Percentiles rank a stretch among this genome's conserved stretches.
These are phyloP conservation scores for Corydoras maculifer DNA, from an alignment of 2,113 vertebrate genomes.

Conservation along the genomic window DNA sequence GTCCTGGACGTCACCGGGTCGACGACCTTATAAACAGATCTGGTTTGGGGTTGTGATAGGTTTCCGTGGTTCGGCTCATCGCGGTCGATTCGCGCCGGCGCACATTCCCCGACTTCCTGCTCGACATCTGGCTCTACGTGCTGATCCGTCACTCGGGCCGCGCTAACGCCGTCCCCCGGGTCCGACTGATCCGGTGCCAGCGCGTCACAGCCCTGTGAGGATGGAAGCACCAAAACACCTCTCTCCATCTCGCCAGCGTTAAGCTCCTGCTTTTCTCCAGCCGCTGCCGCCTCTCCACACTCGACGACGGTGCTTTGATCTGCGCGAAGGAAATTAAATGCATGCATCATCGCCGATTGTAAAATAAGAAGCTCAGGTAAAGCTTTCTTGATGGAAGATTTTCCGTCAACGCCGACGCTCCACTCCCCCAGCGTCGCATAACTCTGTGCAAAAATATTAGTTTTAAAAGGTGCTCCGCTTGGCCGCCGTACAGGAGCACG, in stretches of 20 bases:
- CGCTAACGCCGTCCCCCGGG: constrained; percentile 11
- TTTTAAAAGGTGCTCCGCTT: constrained; percentile 34
- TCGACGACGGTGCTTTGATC: constrained; percentile 34
- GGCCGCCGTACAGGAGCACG: constrained; percentile 27
- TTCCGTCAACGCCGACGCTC: constrained; percentile 35
- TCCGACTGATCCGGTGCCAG: constrained; percentile 18
- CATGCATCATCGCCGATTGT: constrained; percentile 35
- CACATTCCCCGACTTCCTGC: constrained; percentile 27
- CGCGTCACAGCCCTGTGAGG: not conserved
- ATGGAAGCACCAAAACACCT: constrained; percentile 4
- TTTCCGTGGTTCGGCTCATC: constrained; percentile 39
- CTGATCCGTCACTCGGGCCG: constrained; percentile 3
- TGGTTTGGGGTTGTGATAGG: constrained; percentile 38
- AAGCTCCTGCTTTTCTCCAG: constrained; percentile 8
- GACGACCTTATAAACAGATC: constrained; percentile 40
- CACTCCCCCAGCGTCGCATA: constrained; percentile 32
- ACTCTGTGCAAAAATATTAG: constrained; percentile 42
- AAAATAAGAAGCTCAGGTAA: constrained; percentile 41
- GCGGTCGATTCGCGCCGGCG: not conserved
- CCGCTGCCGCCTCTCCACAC: constrained; percentile 28
- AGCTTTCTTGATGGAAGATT: constrained; percentile 42
- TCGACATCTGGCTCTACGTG: constrained; percentile 19
- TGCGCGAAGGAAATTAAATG: constrained; percentile 37
- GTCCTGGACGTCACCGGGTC: constrained; percentile 33
- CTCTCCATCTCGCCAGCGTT: constrained; percentile 19